Evolutionary conservation across 2,888 invertebrate genomes (phyloP).

Genomic region (Rhimphoctona megacephalus): DNA sequence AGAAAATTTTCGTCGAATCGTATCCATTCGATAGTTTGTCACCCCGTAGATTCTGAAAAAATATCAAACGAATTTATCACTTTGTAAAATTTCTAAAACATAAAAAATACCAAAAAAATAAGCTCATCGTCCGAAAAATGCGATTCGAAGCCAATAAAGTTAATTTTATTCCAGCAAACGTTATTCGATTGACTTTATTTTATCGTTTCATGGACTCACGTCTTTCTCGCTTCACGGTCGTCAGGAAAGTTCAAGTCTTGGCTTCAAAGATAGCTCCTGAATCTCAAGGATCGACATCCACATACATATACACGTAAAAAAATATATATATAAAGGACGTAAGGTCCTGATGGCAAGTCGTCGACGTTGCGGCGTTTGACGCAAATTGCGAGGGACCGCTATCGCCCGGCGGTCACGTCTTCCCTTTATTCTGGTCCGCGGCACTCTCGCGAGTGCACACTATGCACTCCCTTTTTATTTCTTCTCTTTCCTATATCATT

Average conservation of each 20-base stretch:
- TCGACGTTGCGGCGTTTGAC: slow-evolving; percentile 80
- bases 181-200: not conserved
- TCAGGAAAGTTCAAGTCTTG: slow-evolving; percentile 16
- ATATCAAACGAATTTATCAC: not conserved
- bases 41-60: not conserved
- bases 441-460: slow-evolving; percentile 59
- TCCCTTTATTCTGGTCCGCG: slow-evolving; percentile 77
- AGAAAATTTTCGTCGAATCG: too few species aligned
- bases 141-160: not conserved
- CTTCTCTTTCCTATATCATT: slow-evolving; percentile 44
- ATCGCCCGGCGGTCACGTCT: slow-evolving; percentile 79
- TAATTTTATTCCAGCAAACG: not conserved
- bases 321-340: slow-evolving; percentile 37
- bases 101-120: not conserved
- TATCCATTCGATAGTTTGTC: too few species aligned
- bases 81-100: not conserved
- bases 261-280: slow-evolving; percentile 31
- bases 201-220: not conserved
- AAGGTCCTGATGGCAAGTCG: slow-evolving; percentile 63
- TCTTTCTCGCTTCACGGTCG: not conserved
- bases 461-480: slow-evolving; percentile 18
- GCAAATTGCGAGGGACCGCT: slow-evolving; percentile 81
- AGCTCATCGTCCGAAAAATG: not conserved
- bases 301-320: not conserved
- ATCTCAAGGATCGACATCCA: slow-evolving; percentile 10